Evolutionary conservation across 2,888 invertebrate species (phyloP).

Genomic region (Arctia plantaginis): DNA sequence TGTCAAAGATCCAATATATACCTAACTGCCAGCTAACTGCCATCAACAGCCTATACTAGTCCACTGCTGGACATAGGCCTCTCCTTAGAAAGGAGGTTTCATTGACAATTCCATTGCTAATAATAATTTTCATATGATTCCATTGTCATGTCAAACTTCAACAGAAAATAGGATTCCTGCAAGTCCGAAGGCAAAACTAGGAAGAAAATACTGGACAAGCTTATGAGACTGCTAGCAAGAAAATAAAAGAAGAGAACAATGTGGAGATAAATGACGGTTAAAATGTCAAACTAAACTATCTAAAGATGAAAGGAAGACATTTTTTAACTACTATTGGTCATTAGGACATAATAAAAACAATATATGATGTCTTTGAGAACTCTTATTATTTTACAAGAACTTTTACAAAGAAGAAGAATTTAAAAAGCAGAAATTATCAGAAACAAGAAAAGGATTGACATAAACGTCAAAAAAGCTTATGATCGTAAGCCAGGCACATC

Average conservation of each 20-base stretch:
- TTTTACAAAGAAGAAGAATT: not conserved
- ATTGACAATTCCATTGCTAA: not conserved
- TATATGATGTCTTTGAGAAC: conserved; percentile 33
- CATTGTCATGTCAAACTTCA: too few relatives aligned
- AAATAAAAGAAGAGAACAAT: not conserved
- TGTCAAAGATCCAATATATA: conserved; percentile 12
- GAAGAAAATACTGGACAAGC: conserved; percentile 11
- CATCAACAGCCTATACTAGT: too few relatives aligned
- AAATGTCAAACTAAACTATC: conserved; percentile 5
- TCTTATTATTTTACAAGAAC: too few relatives aligned
- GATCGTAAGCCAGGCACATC: too few relatives aligned
- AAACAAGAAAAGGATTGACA: too few relatives aligned
- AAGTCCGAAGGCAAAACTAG: conserved; percentile 9
- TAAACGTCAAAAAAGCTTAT: too few relatives aligned
- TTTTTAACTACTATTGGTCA: too few relatives aligned
- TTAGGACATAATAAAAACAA: too few relatives aligned
- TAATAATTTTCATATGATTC: not conserved
- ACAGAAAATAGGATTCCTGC: conserved; percentile 1
- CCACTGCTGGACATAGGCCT: too few relatives aligned
- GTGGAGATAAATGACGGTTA: conserved; percentile 4
- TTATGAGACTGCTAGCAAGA: not conserved
- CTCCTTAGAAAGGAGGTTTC: too few relatives aligned
- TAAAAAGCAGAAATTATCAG: too few relatives aligned
- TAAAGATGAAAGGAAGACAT: conserved; percentile 15
- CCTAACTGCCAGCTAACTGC: conserved; percentile 13